A percentile compares a stretch with the other conserved stretches of the same genome.
These are phyloP conservation scores for Sesamia nonagrioides DNA, from an alignment of 1,140 invertebrate species.

Conservation along the genomic window DNA sequence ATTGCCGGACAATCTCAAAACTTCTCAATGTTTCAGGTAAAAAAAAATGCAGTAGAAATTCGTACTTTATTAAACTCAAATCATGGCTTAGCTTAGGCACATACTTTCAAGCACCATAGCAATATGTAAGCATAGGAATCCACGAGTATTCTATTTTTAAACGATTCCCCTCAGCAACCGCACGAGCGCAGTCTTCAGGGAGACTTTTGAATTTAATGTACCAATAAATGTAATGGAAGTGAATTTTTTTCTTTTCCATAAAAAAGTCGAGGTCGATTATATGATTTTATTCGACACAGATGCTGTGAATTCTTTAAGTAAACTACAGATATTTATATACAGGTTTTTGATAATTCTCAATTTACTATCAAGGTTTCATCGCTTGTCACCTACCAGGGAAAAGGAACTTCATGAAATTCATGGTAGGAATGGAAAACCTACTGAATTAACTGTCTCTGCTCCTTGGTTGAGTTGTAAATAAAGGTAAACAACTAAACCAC, in stretches of 20 bases:
- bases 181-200: constrained; percentile 55
- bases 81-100: constrained; percentile 51
- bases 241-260: background rate
- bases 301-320: no score
- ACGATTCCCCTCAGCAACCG: constrained; percentile 62
- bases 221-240: constrained; percentile 51
- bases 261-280: background rate
- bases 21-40: no score
- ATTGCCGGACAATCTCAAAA: background rate
- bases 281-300: background rate
- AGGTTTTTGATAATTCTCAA: no score
- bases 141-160: constrained; percentile 66
- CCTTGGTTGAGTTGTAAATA: no score
- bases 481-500: no score
- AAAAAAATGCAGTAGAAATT: background rate
- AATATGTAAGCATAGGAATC: constrained; percentile 58
- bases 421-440: no score
- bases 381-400: no score
- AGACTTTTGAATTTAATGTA: constrained; percentile 67
- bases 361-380: no score
- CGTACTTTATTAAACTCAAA: constrained; percentile 20
- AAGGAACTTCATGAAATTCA: no score
- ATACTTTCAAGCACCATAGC: constrained; percentile 54
- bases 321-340: no score
- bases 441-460: no score